Conservation (phyloP, 2,113 vertebrate species). For the Strix aluco region DNA sequence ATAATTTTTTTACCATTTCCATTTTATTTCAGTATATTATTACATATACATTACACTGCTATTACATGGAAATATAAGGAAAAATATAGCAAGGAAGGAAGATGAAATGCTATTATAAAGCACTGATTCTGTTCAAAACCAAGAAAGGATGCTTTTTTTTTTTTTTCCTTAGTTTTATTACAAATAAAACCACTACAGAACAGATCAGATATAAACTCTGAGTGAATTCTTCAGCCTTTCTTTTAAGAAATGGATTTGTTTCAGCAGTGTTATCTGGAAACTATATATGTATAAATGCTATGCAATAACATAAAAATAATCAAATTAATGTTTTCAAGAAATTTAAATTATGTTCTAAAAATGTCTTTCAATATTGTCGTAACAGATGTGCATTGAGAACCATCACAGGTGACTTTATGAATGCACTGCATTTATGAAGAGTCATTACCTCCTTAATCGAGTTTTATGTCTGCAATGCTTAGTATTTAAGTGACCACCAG, state of each 20-base stretch:
- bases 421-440: not conserved
- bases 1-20: not conserved
- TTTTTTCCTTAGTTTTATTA: not conserved
- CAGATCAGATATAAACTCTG: not conserved
- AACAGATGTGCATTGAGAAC: not conserved
- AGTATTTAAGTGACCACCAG: not conserved
- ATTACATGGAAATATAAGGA: not conserved
- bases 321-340: not conserved
- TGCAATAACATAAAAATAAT: not conserved
- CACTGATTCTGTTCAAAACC: not conserved
- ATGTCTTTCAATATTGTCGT: not conserved
- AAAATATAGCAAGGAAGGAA: not conserved
- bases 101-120: not conserved
- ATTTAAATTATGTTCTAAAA: not conserved
- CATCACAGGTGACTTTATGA: not conserved
- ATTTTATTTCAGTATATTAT: not conserved
- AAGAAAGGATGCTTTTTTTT: rapidly evolving
- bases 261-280: not conserved
- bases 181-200: not conserved
- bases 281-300: rapidly evolving
- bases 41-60: not conserved
- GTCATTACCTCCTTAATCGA: not conserved
- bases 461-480: not conserved
- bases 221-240: not conserved
- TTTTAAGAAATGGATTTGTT: not conserved